Evolutionary conservation across 2,797 vertebrate genomes (phyloP), one percentile per base, ranked within the genome.

Genomic region (Oryzias sinensis): DNA sequence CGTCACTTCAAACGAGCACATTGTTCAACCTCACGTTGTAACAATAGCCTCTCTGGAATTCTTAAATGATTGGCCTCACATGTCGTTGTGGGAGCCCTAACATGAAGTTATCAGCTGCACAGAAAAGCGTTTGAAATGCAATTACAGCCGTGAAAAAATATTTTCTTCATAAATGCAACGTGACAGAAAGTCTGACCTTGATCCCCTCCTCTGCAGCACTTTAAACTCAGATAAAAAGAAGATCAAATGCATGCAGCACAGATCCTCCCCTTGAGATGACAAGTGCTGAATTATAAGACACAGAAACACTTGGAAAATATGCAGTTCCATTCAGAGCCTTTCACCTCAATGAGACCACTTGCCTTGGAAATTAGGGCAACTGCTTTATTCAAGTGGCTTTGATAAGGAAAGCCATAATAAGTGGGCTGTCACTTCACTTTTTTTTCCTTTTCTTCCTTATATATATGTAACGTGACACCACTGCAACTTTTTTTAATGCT

Each of bases 141-240:
- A 56, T 15, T 17, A 54, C 56, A 64, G 22, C 43, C 47, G 43
- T 68, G 57, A 48, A 57, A 56, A 37, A 56, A 46, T n/a, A 43
- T 27, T 53, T 64, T 54, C 43, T 68, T 53, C 44, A 40, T 40
- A 70, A 65, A 52, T 56, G 51, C 43, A 70, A 55, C 3, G 43
- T 43, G 75, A 76, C 68, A 73, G 64, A 77, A 53, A 46, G 37
- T 25, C 57, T 72, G 77, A 83, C 79, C 83, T 81, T 78, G 71
- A 81, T 78, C 72, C 62, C 61, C 61, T 75, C 43, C 29, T 44
- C 46, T 56, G 61, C 71, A 62, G 49, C 5, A 29, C 62, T 68
- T 56, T 61, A 64, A 65, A 59, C 64, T 65, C 49, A 49, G 70
- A 81, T 67, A 64, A 69, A 77, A 52, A 64, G 47, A 44, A 70